These are phyloP conservation scores for Xylocopa sonorina DNA, from an alignment of 1,140 invertebrate genomes.

Conservation along the genomic window DNA sequence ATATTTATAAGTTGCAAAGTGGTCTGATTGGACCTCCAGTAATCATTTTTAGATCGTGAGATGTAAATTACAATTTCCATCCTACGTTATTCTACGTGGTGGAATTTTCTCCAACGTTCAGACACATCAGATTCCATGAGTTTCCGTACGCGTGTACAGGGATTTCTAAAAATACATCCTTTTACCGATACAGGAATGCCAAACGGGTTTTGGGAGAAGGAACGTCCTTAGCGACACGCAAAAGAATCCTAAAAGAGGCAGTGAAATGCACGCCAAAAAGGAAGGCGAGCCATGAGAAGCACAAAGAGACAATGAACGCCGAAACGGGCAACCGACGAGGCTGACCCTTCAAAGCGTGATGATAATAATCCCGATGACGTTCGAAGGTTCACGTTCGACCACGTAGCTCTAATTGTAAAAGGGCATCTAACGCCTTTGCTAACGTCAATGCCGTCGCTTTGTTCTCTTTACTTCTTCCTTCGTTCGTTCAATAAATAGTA, in stretches of 20 bases:
- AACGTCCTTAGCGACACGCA: background rate
- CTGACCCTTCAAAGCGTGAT: background rate
- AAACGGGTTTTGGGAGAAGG: background rate
- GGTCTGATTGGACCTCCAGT: background rate
- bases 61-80: background rate
- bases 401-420: background rate
- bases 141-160: no score
- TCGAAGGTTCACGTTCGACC: background rate
- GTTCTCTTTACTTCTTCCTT: background rate
- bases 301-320: background rate
- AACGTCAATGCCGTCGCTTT: background rate
- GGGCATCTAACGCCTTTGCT: background rate
- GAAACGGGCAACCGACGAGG: background rate
- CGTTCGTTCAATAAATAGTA: no score
- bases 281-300: background rate
- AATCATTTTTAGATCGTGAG: background rate
- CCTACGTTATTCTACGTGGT: background rate
- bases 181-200: background rate
- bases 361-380: slow-evolving; percentile 2
- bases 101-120: no score
- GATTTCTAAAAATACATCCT: background rate
- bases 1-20: slow-evolving; percentile 8
- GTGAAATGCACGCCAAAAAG: background rate
- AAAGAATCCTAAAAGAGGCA: background rate
- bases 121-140: no score